phyloP scores from a whole-genome alignment of 2,113 vertebrate genomes.

The Perognathus longimembris region DNA sequence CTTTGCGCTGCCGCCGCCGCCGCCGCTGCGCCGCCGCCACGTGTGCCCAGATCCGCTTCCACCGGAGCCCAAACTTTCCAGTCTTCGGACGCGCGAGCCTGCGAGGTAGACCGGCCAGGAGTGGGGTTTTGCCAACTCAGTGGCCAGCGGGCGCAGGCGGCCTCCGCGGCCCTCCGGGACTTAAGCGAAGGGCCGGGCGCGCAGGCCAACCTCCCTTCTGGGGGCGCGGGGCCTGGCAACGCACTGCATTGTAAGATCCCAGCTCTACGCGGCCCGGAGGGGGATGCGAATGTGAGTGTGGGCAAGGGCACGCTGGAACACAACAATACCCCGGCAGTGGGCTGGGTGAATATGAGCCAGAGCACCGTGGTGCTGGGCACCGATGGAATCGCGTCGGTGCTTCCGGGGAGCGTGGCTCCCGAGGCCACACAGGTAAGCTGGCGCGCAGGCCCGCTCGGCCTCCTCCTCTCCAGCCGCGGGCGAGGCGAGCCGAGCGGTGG shows the following conservation, averaged over 20 bases:
- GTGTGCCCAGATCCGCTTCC: slow-evolving; percentile 83
- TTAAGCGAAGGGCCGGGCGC: slow-evolving; percentile 82
- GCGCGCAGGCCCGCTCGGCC: not conserved
- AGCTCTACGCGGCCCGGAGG: slow-evolving; percentile 86
- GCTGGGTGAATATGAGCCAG: slow-evolving; percentile 95
- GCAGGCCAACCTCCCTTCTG: slow-evolving; percentile 66
- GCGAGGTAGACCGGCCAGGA: slow-evolving; percentile 89
- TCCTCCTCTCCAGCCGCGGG: slow-evolving; percentile 34
- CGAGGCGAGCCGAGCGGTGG: slow-evolving; percentile 17
- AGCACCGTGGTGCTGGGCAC: slow-evolving; percentile 96
- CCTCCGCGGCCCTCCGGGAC: slow-evolving; percentile 87
- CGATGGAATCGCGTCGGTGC: slow-evolving; percentile 95
- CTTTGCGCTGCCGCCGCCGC: slow-evolving; percentile 64
- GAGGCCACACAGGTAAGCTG: slow-evolving; percentile 90
- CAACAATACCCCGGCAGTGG: slow-evolving; percentile 89
- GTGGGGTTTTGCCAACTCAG: slow-evolving; percentile 92
- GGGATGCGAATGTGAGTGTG: slow-evolving; percentile 83
- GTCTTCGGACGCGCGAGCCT: slow-evolving; percentile 87
- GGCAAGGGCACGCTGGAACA: slow-evolving; percentile 90
- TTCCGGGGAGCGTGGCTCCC: slow-evolving; percentile 86
- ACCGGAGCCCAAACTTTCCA: slow-evolving; percentile 89
- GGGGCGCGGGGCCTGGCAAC: slow-evolving; percentile 72
- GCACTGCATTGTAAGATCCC: slow-evolving; percentile 88
- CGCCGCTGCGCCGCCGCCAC: slow-evolving; percentile 76
- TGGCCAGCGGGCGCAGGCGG: slow-evolving; percentile 80